Conservation (phyloP, 2,888 invertebrate genomes). For the Papilio protenor region DNA sequence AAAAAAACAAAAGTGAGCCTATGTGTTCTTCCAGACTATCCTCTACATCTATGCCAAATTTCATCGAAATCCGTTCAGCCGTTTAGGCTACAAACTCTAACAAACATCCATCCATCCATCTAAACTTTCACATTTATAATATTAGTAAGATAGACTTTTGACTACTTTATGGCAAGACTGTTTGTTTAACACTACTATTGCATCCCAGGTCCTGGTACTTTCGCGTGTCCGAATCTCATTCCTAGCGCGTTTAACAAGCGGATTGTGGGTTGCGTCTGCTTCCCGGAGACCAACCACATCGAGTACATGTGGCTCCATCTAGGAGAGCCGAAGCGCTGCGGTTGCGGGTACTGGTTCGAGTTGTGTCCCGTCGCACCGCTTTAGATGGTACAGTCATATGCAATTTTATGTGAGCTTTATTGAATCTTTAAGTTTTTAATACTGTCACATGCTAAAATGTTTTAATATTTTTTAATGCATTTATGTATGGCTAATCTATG, state of each 20-base stretch:
- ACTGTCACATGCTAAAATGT: background rate
- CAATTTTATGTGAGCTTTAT: background rate
- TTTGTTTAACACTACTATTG: background rate
- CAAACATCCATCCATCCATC: no score
- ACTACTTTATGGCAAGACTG: background rate
- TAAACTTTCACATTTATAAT: no score
- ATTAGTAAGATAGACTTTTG: no score
- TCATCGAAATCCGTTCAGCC: no score
- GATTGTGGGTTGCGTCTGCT: constrained; percentile 89
- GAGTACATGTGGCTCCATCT: constrained; percentile 74
- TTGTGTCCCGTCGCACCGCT: constrained; percentile 72
- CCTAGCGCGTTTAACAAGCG: constrained; percentile 88
- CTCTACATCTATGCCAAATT: no score
- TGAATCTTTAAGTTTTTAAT: background rate
- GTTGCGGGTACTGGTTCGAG: constrained; percentile 78
- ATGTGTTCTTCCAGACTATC: no score
- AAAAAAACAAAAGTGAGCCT: no score
- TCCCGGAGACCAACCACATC: constrained; percentile 76
- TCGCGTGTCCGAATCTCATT: constrained; percentile 88
- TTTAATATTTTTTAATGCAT: background rate
- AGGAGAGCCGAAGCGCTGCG: constrained; percentile 72
- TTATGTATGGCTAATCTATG: background rate
- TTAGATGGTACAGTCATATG: constrained; percentile 27
- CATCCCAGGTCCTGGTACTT: constrained; percentile 84
- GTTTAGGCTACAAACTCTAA: no score